A percentile compares a stretch with the other conserved stretches of the same genome.
Conservation (phyloP, 2,888 invertebrate species). For the Rhogogaster chlorosoma region DNA sequence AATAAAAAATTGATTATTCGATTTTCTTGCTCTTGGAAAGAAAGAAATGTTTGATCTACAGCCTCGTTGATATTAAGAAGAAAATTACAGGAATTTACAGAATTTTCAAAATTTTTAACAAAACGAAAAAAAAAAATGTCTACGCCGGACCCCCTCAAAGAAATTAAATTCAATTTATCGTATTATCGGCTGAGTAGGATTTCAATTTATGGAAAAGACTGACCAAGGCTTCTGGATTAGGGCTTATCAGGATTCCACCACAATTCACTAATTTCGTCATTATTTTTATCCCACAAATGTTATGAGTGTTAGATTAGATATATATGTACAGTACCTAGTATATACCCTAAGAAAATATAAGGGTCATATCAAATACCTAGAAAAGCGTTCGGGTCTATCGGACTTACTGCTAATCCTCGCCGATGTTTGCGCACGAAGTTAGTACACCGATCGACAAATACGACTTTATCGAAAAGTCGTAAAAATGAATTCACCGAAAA, state of each 20-base stretch:
- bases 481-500: neutral
- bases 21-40: neutral
- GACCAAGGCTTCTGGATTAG: slow-evolving; percentile 19
- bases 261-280: neutral
- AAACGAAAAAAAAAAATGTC: neutral
- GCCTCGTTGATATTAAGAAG: neutral
- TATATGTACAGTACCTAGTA: no score
- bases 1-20: neutral
- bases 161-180: slow-evolving; percentile 29
- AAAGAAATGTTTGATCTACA: neutral
- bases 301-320: neutral
- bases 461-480: neutral
- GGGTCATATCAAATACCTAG: neutral
- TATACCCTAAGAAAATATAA: neutral
- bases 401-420: neutral
- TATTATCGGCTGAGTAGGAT: neutral
- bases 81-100: neutral
- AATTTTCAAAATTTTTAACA: neutral
- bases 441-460: neutral
- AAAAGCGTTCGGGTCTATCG: neutral
- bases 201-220: slow-evolving; percentile 18
- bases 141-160: neutral
- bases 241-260: neutral
- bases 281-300: neutral
- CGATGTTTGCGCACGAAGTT: neutral